Conservation (phyloP, 2,797 vertebrate genomes). For the Denticeps clupeoides region DNA sequence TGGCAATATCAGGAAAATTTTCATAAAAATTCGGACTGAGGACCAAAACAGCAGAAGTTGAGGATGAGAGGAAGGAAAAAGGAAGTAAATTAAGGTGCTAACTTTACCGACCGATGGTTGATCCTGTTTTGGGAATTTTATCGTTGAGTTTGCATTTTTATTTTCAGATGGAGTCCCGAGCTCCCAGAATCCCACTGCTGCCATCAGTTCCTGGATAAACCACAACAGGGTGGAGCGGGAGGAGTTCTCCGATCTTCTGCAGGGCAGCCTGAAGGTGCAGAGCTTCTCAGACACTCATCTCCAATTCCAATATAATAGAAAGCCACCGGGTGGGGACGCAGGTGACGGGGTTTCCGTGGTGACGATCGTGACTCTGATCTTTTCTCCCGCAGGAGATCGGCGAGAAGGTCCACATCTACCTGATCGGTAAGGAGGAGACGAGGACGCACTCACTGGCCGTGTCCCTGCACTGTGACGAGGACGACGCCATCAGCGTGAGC, state of each 20-base stretch:
- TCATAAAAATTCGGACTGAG: too few relatives aligned
- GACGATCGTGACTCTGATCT: neutral
- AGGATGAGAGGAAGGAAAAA: too few relatives aligned
- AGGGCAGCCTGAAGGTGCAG: conserved; percentile 83
- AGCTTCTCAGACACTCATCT: too few relatives aligned
- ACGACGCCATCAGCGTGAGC: conserved; percentile 85
- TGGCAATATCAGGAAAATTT: too few relatives aligned
- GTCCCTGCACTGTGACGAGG: conserved; percentile 89
- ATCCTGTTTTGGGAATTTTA: neutral
- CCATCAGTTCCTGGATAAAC: conserved; percentile 91
- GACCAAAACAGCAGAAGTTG: too few relatives aligned
- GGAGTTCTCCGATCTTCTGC: conserved; percentile 76
- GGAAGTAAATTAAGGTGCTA: too few relatives aligned
- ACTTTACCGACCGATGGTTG: too few relatives aligned
- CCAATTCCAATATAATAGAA: too few relatives aligned
- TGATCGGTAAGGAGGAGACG: conserved; percentile 92
- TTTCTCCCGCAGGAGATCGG: conserved; percentile 74
- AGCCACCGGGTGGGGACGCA: too few relatives aligned
- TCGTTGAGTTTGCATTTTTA: conserved; percentile 9
- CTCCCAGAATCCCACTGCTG: conserved; percentile 85
- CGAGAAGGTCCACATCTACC: conserved; percentile 94
- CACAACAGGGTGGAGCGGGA: conserved; percentile 94
- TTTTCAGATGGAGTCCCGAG: conserved; percentile 84
- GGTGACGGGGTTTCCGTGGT: too few relatives aligned
- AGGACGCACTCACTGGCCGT: conserved; percentile 90